These are phyloP conservation scores for Lacanobia oleracea DNA, from an alignment of 2,888 invertebrate species.

Conservation along the genomic window DNA sequence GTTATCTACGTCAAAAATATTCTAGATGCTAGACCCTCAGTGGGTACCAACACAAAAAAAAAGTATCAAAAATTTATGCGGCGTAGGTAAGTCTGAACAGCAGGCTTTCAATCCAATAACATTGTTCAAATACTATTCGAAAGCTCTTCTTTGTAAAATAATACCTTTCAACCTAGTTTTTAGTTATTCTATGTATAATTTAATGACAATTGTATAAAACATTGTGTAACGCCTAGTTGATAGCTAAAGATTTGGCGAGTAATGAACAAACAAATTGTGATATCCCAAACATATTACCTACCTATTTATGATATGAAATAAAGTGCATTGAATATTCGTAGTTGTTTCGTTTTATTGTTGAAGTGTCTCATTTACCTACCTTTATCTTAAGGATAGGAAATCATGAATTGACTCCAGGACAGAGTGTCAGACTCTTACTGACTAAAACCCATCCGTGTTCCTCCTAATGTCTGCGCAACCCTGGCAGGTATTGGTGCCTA, in stretches of 20 bases:
- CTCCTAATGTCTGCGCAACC: too few species aligned
- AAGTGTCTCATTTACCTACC: not conserved
- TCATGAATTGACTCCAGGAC: too few species aligned
- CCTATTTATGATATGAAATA: slow-evolving; percentile 80
- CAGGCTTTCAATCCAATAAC: not conserved
- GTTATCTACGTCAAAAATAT: too few species aligned
- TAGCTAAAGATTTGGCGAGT: slow-evolving; percentile 71
- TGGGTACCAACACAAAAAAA: too few species aligned
- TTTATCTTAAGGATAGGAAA: too few species aligned
- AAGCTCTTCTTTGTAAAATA: slow-evolving; percentile 19
- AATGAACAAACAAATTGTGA: slow-evolving; percentile 83
- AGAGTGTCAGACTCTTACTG: too few species aligned
- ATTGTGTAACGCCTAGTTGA: slow-evolving; percentile 41
- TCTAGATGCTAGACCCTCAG: too few species aligned
- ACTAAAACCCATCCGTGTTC: too few species aligned
- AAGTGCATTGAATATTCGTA: slow-evolving; percentile 72
- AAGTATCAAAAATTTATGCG: too few species aligned
- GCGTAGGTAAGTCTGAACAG: not conserved
- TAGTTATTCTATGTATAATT: slow-evolving; percentile 13
- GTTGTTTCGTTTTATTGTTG: slow-evolving; percentile 34
- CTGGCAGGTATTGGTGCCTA: too few species aligned
- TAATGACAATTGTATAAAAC: slow-evolving; percentile 38
- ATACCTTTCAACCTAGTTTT: slow-evolving; percentile 10
- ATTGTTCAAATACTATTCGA: not conserved
- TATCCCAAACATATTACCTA: slow-evolving; percentile 83